A percentile compares a stretch with the other conserved stretches of the same genome.
Conservation (phyloP, 2,797 vertebrate species). For the Alcedo atthis region DNA sequence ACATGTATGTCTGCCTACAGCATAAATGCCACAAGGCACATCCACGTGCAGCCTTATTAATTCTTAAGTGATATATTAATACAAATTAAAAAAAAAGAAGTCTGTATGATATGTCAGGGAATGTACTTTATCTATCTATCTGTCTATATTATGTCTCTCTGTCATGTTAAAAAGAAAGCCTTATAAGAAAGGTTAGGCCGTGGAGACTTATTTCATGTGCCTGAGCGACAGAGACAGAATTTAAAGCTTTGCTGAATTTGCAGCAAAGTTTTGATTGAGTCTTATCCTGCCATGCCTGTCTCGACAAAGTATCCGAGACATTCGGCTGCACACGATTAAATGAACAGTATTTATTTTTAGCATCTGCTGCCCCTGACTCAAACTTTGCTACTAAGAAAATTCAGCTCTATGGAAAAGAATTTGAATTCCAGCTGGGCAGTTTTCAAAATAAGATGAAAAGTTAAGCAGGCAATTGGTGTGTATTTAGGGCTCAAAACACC, state of each 20-base stretch:
- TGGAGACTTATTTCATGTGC: conserved; percentile 42
- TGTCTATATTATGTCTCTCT: conserved; percentile 13
- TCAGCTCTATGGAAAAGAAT: conserved; percentile 86
- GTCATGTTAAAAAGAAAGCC: conserved; percentile 3
- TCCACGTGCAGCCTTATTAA: not conserved
- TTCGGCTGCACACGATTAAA: conserved; percentile 76
- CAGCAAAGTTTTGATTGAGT: conserved; percentile 79
- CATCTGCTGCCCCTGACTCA: conserved; percentile 79
- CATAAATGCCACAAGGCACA: conserved; percentile 2
- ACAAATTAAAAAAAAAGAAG: conserved; percentile 28
- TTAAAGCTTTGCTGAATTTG: conserved; percentile 69
- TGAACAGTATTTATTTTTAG: conserved; percentile 81
- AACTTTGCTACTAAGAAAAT: conserved; percentile 86
- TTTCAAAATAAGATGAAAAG: conserved; percentile 89
- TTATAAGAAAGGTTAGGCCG: not conserved
- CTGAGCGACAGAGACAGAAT: conserved; percentile 50
- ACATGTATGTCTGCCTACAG: not conserved
- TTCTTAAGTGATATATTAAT: conserved; percentile 2
- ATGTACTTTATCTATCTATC: not conserved
- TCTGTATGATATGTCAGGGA: not conserved
- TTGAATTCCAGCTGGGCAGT: conserved; percentile 87
- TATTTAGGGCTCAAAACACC: conserved; percentile 89
- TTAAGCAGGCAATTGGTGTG: conserved; percentile 88
- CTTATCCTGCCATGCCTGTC: conserved; percentile 75
- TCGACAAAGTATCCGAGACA: conserved; percentile 71